Conservation (phyloP, 2,113 vertebrate species). For the Chauna torquata region DNA sequence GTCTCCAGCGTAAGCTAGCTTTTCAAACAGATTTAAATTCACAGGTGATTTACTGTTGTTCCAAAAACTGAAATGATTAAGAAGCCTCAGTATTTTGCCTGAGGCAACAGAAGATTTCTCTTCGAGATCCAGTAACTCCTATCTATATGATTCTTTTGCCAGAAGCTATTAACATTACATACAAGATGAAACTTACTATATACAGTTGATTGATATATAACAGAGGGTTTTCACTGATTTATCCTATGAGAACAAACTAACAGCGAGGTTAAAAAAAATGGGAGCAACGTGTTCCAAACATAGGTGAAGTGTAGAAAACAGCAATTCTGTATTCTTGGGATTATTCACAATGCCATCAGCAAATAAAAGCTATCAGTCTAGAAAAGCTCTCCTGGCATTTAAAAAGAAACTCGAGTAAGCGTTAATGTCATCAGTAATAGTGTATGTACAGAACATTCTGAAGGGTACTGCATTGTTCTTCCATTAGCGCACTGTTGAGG, state of each 20-base stretch:
- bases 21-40: conserved; percentile 53
- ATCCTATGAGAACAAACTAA: neutral
- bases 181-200: neutral
- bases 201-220: neutral
- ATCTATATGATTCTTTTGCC: neutral
- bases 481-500: neutral
- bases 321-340: neutral
- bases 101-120: conserved; percentile 20
- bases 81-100: neutral
- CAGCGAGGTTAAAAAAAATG: neutral
- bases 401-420: neutral
- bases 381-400: neutral
- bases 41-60: conserved; percentile 12
- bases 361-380: neutral
- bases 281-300: neutral
- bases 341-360: neutral
- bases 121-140: conserved; percentile 28
- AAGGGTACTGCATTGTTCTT: neutral
- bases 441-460: neutral
- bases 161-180: neutral
- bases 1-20: neutral
- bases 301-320: neutral
- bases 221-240: neutral
- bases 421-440: neutral
- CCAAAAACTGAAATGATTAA: conserved; percentile 44